Percentiles rank a stretch among this genome's conserved stretches.
Conservation (phyloP, 2,797 vertebrate genomes). For the Enteromius unitaeniatus region DNA sequence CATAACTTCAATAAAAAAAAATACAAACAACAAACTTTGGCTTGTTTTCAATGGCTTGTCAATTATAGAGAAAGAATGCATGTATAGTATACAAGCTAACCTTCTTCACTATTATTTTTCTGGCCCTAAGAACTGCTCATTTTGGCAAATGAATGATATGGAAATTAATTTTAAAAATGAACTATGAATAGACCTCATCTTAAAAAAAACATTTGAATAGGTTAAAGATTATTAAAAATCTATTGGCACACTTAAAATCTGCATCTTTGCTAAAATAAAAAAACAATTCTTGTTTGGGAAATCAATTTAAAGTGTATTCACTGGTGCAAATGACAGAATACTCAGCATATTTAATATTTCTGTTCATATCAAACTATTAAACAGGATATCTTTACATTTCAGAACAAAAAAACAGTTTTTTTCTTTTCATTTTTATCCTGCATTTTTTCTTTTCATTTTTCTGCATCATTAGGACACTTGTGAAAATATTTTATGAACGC, state of each 20-base stretch:
- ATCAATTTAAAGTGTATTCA: not conserved
- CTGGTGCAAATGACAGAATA: not conserved
- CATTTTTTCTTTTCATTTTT: not conserved
- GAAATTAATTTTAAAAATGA: not conserved
- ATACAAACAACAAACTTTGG: constrained; percentile 65
- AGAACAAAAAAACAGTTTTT: not conserved
- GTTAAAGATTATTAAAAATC: not conserved
- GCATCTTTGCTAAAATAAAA: not conserved
- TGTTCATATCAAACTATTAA: not conserved
- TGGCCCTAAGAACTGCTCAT: not conserved
- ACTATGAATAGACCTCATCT: not conserved
- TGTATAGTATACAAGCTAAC: constrained; percentile 32
- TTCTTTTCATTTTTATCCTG: not conserved
- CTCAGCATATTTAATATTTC: not conserved
- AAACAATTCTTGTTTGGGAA: constrained; percentile 12
- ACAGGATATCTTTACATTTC: constrained; percentile 4
- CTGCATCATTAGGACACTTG: constrained; percentile 16
- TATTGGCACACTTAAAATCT: constrained; percentile 7
- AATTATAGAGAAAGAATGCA: constrained; percentile 30
- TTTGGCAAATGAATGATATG: constrained; percentile 15
- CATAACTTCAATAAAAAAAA: constrained; percentile 48
- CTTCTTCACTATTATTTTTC: constrained; percentile 5
- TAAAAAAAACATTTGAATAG: not conserved
- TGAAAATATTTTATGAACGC: not conserved
- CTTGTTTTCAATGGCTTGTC: constrained; percentile 56